These are phyloP conservation scores for Eucidaris tribuloides DNA, from an alignment of 35 echinoderm and acorn worm genomes.

Conservation along the genomic window DNA sequence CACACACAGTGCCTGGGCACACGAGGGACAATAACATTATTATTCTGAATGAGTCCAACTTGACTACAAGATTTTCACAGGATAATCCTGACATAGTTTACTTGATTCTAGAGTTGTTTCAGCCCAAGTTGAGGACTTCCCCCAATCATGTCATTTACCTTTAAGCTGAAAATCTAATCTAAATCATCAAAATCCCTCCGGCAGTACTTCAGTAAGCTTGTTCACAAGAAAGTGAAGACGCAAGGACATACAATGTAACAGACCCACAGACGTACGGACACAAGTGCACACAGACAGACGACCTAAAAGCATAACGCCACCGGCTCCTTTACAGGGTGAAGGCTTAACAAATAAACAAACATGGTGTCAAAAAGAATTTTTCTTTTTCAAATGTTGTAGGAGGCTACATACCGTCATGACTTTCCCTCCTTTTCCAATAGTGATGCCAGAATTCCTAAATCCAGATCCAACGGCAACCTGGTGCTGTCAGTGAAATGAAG, in stretches of 20 bases:
- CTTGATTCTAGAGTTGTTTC: no score
- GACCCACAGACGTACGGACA: background rate
- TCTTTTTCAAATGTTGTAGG: no score
- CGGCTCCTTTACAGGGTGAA: background rate
- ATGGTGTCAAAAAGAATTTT: background rate
- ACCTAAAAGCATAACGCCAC: background rate
- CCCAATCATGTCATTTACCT: no score
- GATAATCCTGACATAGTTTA: no score
- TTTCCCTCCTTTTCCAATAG: constrained; percentile 86
- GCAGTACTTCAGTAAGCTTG: no score
- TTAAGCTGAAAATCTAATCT: no score
- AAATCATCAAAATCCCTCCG: no score
- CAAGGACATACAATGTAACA: background rate
- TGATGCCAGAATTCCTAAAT: constrained; percentile 96
- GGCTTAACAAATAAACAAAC: background rate
- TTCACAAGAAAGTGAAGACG: background rate
- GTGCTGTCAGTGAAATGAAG: constrained; percentile 57
- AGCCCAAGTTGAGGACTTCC: no score
- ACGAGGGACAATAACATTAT: no score
- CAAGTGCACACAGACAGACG: background rate
- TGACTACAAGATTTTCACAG: no score
- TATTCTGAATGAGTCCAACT: no score
- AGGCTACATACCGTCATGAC: constrained; percentile 84
- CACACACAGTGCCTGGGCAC: no score
- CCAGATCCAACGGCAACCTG: constrained; percentile 84